Evolutionary conservation across 2,113 vertebrate genomes (phyloP).

Genomic region (Sturnus vulgaris): DNA sequence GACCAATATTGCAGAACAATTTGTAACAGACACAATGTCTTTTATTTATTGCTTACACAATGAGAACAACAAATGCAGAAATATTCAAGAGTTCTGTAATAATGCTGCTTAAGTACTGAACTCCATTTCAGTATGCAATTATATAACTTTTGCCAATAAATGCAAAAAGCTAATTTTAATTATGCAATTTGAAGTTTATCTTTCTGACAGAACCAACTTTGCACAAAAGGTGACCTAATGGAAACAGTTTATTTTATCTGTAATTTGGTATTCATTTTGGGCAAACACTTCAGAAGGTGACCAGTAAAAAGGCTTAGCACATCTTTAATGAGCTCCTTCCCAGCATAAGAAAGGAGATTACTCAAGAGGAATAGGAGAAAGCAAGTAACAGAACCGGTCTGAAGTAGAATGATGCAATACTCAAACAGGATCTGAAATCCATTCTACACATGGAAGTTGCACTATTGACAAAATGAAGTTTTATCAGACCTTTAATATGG

Average conservation of each 20-base stretch:
- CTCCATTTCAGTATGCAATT: background rate
- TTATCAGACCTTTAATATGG: background rate
- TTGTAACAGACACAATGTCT: background rate
- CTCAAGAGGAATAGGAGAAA: background rate
- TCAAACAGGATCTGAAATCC: slow-evolving; percentile 6
- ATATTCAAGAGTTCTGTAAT: background rate
- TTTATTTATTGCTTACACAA: background rate
- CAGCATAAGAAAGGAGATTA: background rate
- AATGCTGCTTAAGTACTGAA: background rate
- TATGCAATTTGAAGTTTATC: background rate
- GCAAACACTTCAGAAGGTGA: background rate
- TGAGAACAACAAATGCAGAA: background rate
- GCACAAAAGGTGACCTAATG: background rate
- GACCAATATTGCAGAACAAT: background rate
- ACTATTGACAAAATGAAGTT: background rate
- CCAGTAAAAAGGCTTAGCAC: background rate
- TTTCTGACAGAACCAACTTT: background rate
- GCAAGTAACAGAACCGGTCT: slow-evolving; percentile 34
- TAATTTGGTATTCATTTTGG: background rate
- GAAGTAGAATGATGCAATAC: slow-evolving; percentile 8
- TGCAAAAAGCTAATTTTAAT: background rate
- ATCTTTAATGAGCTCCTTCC: background rate
- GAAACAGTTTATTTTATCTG: background rate
- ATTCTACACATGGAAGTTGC: background rate
- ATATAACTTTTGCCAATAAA: background rate